Evolutionary conservation across 2,888 invertebrate species (phyloP).

Genomic region (Therioaphis trifolii): DNA sequence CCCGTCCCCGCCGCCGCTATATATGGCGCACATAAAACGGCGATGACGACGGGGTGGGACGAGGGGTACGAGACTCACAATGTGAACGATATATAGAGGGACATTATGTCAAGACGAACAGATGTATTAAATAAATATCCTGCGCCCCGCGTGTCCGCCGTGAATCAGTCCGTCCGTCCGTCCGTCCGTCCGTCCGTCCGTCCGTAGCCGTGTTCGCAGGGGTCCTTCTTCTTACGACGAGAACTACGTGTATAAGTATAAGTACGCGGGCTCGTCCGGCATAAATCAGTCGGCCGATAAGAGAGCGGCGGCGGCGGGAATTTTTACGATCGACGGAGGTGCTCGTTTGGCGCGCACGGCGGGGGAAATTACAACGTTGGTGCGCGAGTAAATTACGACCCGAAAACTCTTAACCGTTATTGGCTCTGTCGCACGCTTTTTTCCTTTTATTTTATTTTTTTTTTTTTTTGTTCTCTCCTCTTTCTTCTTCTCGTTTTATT

Average conservation of each 20-base stretch:
- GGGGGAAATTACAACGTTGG: conserved; percentile 9
- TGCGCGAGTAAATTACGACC: conserved; percentile 47
- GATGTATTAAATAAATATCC: conserved; percentile 74
- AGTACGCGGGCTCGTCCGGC: conserved; percentile 15
- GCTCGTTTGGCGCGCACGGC: conserved; percentile 11
- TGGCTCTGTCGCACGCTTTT: conserved; percentile 21
- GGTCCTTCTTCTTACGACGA: conserved; percentile 31
- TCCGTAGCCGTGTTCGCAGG: conserved; percentile 11
- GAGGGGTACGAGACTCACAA: conserved; percentile 61
- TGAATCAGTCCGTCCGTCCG: conserved; percentile 46
- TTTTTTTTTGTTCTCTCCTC: neutral
- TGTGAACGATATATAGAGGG: conserved; percentile 74
- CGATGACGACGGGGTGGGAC: neutral
- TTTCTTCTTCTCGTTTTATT: neutral
- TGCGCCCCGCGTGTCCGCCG: conserved; percentile 63
- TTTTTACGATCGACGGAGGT: conserved; percentile 52
- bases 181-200: neutral
- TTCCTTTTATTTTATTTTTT: conserved; percentile 10
- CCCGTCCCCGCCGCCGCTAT: neutral
- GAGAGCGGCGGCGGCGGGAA: conserved; percentile 36
- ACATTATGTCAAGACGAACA: conserved; percentile 76
- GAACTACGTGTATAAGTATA: neutral
- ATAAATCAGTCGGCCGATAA: conserved; percentile 55
- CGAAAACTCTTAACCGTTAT: conserved; percentile 52
- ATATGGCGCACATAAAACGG: conserved; percentile 57